These are phyloP conservation scores for Ennomos fuscantarius DNA, from an alignment of 2,888 invertebrate species.

Conservation along the genomic window DNA sequence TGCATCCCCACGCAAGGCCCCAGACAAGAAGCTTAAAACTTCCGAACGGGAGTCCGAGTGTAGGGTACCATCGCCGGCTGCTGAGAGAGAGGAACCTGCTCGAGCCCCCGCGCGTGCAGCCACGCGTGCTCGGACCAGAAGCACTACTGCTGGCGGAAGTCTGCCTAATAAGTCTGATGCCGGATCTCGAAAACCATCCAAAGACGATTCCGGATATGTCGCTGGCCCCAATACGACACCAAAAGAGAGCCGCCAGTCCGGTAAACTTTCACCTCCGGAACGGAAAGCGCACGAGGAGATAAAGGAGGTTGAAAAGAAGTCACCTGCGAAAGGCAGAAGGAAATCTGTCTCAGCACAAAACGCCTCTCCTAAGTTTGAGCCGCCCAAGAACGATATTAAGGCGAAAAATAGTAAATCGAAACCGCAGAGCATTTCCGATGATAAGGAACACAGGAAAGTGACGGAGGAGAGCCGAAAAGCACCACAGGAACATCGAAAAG, in stretches of 20 bases:
- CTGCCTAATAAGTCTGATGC: conserved; percentile 86
- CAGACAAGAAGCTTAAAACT: conserved; percentile 93
- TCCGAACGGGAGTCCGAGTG: conserved; percentile 91
- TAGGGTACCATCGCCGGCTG: conserved; percentile 89
- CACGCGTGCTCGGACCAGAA: conserved; percentile 88
- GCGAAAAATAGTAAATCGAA: conserved; percentile 44
- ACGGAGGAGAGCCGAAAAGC: conserved; percentile 36
- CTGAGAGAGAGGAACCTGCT: conserved; percentile 91
- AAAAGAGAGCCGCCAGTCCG: conserved; percentile 86
- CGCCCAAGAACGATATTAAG: conserved; percentile 56
- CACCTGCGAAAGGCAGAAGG: conserved; percentile 46
- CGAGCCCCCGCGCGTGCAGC: conserved; percentile 78
- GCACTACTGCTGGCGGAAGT: conserved; percentile 88
- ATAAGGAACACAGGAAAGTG: conserved; percentile 37
- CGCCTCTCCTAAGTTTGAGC: conserved; percentile 50
- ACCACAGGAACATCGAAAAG: conserved; percentile 35
- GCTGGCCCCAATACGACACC: conserved; percentile 75
- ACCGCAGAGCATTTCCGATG: conserved; percentile 58
- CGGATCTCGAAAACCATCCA: conserved; percentile 79
- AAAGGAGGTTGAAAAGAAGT: conserved; percentile 65
- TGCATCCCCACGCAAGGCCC: conserved; percentile 86
- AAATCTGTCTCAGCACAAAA: conserved; percentile 40
- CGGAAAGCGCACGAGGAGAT: conserved; percentile 87
- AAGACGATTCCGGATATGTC: conserved; percentile 65
- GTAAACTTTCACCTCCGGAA: conserved; percentile 86